Conservation (phyloP, 30 jellyfish, hydroid and myxozoan genomes). For the Hydra vulgaris region DNA sequence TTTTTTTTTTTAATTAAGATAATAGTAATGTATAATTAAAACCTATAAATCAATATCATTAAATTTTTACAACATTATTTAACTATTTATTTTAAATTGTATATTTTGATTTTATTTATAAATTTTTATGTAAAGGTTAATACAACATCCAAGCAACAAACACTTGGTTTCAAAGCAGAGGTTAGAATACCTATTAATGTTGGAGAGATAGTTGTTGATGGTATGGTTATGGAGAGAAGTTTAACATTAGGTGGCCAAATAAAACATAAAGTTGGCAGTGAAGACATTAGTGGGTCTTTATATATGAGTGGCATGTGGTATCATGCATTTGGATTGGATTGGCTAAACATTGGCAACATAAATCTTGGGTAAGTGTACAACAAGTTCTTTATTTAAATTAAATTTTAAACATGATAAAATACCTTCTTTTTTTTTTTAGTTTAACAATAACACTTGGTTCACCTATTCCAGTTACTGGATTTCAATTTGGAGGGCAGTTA, state of each 20-base stretch:
- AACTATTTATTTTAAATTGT: too few relatives aligned
- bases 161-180: constrained; percentile 73
- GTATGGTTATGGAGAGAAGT: constrained; percentile 41
- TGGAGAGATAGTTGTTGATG: constrained; percentile 79
- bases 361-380: constrained; percentile 72
- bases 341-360: constrained; percentile 92
- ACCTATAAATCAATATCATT: too few relatives aligned
- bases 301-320: constrained; percentile 98
- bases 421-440: constrained; percentile 43
- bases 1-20: too few relatives aligned
- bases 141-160: constrained; percentile 46
- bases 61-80: too few relatives aligned
- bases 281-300: constrained; percentile 56
- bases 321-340: constrained; percentile 79
- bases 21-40: too few relatives aligned
- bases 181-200: constrained; percentile 60
- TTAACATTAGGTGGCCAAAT: constrained; percentile 71
- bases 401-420: too few relatives aligned
- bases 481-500: constrained; percentile 84
- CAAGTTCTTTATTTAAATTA: too few relatives aligned
- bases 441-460: constrained; percentile 56
- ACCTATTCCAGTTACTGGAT: constrained; percentile 43
- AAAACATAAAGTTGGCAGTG: constrained; percentile 56
- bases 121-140: too few relatives aligned
- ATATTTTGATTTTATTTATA: too few relatives aligned